A percentile compares a stretch with the other conserved stretches of the same genome.
Evolutionary conservation across 2,888 invertebrate species (phyloP).

Genomic region (Netelia inedita): DNA sequence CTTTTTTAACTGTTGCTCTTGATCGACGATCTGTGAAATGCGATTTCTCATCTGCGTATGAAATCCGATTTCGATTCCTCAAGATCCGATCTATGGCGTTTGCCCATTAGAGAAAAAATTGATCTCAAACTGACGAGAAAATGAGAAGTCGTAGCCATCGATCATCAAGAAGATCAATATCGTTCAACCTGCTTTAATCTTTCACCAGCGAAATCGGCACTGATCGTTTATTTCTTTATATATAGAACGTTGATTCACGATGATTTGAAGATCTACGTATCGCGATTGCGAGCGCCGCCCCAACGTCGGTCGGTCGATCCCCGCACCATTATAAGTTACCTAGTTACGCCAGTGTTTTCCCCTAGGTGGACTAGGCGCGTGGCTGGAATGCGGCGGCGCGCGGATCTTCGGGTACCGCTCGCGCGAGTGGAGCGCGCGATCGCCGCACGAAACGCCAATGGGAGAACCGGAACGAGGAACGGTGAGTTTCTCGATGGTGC

Average conservation of each 20-base stretch:
- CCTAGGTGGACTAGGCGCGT: slow-evolving; percentile 81
- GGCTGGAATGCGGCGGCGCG: slow-evolving; percentile 83
- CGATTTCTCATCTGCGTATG: no score
- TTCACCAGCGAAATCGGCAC: not conserved
- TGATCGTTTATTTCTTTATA: not conserved
- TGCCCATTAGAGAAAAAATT: not conserved
- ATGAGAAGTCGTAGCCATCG: slow-evolving; percentile 3
- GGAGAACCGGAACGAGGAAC: slow-evolving; percentile 72
- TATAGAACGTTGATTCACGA: not conserved
- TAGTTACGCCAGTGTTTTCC: slow-evolving; percentile 80
- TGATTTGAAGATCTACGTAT: not conserved
- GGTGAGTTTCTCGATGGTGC: slow-evolving; percentile 57
- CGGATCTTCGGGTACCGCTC: slow-evolving; percentile 72
- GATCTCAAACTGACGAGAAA: not conserved
- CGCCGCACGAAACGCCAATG: slow-evolving; percentile 71
- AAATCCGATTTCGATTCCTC: not conserved
- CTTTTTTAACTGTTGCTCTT: no score
- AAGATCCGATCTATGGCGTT: not conserved
- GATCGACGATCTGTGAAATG: no score
- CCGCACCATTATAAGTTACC: slow-evolving; percentile 17
- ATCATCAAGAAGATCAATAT: slow-evolving; percentile 19
- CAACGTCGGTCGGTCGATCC: slow-evolving; percentile 9
- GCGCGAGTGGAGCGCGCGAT: slow-evolving; percentile 77
- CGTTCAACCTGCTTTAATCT: not conserved
- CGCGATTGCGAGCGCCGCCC: slow-evolving; percentile 12